These are phyloP conservation scores for Drosophila seclusa DNA, from an alignment of 2,888 invertebrate species.

Conservation along the genomic window DNA sequence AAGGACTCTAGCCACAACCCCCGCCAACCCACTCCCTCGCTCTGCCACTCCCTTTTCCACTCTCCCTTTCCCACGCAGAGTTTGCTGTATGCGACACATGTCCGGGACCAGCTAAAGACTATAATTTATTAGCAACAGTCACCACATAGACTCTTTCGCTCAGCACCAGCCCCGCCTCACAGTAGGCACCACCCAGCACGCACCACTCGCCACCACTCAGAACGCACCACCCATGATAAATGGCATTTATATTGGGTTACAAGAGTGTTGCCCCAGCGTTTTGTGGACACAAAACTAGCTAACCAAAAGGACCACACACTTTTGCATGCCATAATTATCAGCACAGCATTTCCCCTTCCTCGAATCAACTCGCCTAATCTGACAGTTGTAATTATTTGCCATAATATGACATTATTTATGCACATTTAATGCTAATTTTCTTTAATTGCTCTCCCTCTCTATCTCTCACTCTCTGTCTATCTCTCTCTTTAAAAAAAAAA, in stretches of 20 bases:
- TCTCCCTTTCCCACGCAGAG: background rate
- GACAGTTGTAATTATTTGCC: constrained; percentile 77
- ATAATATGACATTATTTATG: constrained; percentile 75
- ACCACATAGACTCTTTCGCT: constrained; percentile 56
- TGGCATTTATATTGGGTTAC: constrained; percentile 80
- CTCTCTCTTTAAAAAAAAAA: constrained; percentile 16
- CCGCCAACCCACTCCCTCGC: background rate
- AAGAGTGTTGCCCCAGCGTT: constrained; percentile 51
- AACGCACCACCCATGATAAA: constrained; percentile 66
- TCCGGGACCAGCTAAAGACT: constrained; percentile 57
- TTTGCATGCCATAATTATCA: constrained; percentile 60
- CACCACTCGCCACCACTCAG: constrained; percentile 3
- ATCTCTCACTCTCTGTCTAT: background rate
- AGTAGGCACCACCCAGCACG: constrained; percentile 5
- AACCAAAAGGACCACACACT: constrained; percentile 37
- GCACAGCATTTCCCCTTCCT: constrained; percentile 34
- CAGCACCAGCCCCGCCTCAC: constrained; percentile 43
- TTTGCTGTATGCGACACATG: constrained; percentile 61
- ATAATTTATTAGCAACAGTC: constrained; percentile 80
- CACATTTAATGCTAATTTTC: constrained; percentile 68
- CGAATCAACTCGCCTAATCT: constrained; percentile 44
- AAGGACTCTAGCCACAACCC: background rate
- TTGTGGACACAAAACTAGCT: constrained; percentile 28
- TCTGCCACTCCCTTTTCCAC: background rate
- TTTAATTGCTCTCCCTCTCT: background rate